Percentiles rank a stretch among this genome's conserved stretches.
These are phyloP conservation scores for Xenops minutus DNA, from an alignment of 2,797 vertebrate genomes.

Conservation along the genomic window DNA sequence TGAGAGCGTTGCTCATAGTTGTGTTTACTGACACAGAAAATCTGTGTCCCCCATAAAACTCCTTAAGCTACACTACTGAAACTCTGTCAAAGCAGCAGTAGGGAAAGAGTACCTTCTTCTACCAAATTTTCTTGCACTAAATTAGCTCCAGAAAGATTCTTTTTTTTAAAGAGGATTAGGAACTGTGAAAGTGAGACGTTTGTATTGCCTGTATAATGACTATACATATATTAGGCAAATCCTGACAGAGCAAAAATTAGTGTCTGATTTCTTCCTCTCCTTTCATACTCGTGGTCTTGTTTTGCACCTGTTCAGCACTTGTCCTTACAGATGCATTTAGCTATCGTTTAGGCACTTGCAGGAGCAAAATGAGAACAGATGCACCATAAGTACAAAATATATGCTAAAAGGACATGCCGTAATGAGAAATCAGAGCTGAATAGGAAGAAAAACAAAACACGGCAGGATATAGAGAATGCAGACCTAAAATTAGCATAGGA, in stretches of 20 bases:
- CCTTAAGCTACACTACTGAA: background rate
- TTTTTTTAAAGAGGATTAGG: background rate
- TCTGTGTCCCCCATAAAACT: background rate
- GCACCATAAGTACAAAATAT: conserved; percentile 35
- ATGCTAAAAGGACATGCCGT: background rate
- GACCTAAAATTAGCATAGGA: conserved; percentile 38
- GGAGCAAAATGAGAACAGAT: conserved; percentile 38
- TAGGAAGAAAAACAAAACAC: conserved; percentile 1
- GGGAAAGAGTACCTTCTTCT: background rate
- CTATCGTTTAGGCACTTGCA: background rate
- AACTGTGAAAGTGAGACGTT: background rate
- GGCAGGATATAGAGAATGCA: conserved; percentile 13
- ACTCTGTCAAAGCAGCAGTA: background rate
- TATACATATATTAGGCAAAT: background rate
- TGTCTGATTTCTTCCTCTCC: conserved; percentile 14
- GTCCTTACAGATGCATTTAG: conserved; percentile 30
- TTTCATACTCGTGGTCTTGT: conserved; percentile 24
- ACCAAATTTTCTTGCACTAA: background rate
- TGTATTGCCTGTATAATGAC: background rate
- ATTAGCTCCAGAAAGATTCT: background rate
- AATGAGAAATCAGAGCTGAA: conserved; percentile 43
- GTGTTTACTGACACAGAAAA: background rate
- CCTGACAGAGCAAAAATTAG: conserved; percentile 2
- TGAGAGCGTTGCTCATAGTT: accelerated
- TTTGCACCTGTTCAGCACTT: conserved; percentile 34